Base-by-base conservation (phyloP, 2,888 invertebrate species). In the Campopleginae sp. region DNA sequence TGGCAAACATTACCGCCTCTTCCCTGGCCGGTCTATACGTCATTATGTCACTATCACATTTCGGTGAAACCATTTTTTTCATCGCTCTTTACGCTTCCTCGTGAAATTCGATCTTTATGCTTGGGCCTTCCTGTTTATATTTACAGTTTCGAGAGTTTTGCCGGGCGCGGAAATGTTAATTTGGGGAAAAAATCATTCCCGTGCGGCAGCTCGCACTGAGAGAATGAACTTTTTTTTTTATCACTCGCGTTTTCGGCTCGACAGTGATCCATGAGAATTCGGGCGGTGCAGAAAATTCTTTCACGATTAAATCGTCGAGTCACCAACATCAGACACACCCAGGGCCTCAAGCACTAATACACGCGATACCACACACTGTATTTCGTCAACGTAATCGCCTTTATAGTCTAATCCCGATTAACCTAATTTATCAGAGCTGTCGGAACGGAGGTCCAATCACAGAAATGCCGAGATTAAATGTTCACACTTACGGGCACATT, bases 41-140 rank as follows among this genome's bases (percentile, higher is more conserved):
- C 71, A 71, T 71, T 51, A 51, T 14, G 48, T 38, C 71, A 27
- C 51, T 7, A 14, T 27, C 38, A 51, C 44, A 19, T 44, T 51
- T 70, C 54, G 17, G 68, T 7, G 44, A 19, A 68, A 27, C 23
- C 42, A 27, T 46, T 46, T 68, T 46, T n/a, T 42, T 27, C n/a
- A 8, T 68, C 27, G 19, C 46, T 68, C 17, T 27, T 68, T 46
- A 46, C 19, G 68, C 17, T 17, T 46, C 42, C 46, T 46, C 46
- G 68, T 46, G 27, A 66, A 66, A 66, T 66, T 66, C 42, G 12
- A 66, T 66, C 66, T 12, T 19, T 4, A 66, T 14, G 42, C 14
- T 8, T 33, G 33, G 6, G 6, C 6, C 42, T 19, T 65, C 42
- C 12, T 42, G 12, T 65, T 65, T 65, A n/a, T 65, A 23, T 10